A percentile compares a stretch with the other conserved stretches of the same genome.
Conservation (phyloP, 2,113 vertebrate species). For the Ammodramus savannarum region DNA sequence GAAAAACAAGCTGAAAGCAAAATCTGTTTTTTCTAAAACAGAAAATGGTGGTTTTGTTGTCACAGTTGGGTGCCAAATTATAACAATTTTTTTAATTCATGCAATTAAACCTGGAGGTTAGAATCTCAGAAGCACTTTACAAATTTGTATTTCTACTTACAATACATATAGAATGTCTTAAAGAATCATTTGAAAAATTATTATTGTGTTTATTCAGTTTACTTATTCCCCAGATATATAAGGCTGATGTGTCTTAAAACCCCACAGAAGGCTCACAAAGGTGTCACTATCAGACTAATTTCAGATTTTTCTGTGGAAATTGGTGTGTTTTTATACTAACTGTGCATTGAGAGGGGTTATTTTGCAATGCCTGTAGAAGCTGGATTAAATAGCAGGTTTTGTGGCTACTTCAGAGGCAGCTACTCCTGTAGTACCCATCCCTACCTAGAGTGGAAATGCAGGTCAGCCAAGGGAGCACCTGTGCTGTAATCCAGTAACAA, state of each 20-base stretch:
- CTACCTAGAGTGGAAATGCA: neutral
- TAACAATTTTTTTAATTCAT: neutral
- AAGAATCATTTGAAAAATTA: neutral
- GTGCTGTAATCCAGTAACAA: neutral
- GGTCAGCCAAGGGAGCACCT: rapidly evolving
- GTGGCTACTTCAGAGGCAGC: neutral
- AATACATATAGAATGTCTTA: neutral
- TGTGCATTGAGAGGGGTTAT: neutral
- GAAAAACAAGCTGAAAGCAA: neutral
- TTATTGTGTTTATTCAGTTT: neutral
- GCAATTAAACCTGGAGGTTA: neutral
- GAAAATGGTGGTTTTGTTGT: neutral
- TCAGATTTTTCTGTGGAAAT: neutral
- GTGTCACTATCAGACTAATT: neutral
- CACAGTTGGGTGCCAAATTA: neutral
- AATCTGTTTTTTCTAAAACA: neutral
- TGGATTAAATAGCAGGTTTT: neutral
- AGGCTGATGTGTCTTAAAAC: neutral
- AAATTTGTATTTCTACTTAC: neutral
- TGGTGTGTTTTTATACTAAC: neutral
- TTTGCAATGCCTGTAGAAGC: neutral
- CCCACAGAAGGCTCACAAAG: rapidly evolving
- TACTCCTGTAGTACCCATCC: neutral
- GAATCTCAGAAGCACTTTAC: neutral
- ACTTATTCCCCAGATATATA: neutral